phyloP scores from a whole-genome alignment of 1,140 invertebrate genomes.

The Harpegnathos saltator region DNA sequence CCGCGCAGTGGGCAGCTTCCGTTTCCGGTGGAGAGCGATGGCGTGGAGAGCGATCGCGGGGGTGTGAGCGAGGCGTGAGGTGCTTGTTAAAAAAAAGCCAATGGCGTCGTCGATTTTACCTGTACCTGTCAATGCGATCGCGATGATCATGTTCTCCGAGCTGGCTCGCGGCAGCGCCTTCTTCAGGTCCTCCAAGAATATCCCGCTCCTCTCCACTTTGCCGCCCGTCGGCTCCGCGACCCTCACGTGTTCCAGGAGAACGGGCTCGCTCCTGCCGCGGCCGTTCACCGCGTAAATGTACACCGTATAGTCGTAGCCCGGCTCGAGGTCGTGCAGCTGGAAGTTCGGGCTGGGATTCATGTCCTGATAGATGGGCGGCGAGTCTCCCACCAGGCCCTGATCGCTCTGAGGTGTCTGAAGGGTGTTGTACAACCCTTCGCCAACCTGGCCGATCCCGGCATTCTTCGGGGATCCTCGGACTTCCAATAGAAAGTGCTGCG shows the following conservation, averaged over 20 bases:
- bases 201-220: slow-evolving; percentile 73
- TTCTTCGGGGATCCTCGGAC: slow-evolving; percentile 89
- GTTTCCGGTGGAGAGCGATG: no score
- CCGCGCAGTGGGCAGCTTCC: no score
- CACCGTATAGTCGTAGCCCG: slow-evolving; percentile 89
- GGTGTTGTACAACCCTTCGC: slow-evolving; percentile 81
- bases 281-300: slow-evolving; percentile 90
- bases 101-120: slow-evolving; percentile 56
- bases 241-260: slow-evolving; percentile 87
- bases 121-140: slow-evolving; percentile 79
- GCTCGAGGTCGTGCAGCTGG: slow-evolving; percentile 88
- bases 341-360: slow-evolving; percentile 88
- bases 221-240: slow-evolving; percentile 84
- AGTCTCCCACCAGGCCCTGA: slow-evolving; percentile 85
- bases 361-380: slow-evolving; percentile 87
- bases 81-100: slow-evolving; percentile 11
- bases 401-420: slow-evolving; percentile 88
- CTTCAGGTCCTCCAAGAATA: slow-evolving; percentile 79
- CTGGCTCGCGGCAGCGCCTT: slow-evolving; percentile 77
- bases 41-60: no score
- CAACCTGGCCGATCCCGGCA: slow-evolving; percentile 75
- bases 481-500: slow-evolving; percentile 93
- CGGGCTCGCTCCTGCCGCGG: slow-evolving; percentile 89
- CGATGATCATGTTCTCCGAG: slow-evolving; percentile 78
- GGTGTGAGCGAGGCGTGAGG: not conserved